phyloP scores from a whole-genome alignment of 2,797 vertebrate genomes.

The Remorina albescens region DNA sequence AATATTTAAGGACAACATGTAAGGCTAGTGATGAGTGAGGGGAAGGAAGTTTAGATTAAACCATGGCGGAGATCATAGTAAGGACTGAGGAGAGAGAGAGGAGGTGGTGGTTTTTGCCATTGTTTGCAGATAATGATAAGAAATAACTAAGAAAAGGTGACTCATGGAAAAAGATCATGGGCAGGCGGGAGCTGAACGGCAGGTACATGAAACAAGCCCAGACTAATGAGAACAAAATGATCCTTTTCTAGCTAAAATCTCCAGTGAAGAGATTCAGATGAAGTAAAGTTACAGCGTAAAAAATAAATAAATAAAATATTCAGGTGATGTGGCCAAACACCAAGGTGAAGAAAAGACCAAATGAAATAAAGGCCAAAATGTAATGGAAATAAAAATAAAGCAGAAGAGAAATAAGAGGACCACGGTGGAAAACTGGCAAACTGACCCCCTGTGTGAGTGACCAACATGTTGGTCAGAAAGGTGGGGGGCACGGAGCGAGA shows the following conservation, averaged over 20 bases:
- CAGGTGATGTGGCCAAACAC: background rate
- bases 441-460: conserved; percentile 73
- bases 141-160: conserved; percentile 7
- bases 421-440: conserved; percentile 23
- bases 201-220: conserved; percentile 12
- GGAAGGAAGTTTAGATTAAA: conserved; percentile 1
- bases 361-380: background rate
- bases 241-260: background rate
- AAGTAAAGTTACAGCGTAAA: background rate
- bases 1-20: conserved; percentile 1
- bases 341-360: background rate
- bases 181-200: background rate
- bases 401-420: conserved; percentile 11
- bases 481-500: conserved; percentile 52
- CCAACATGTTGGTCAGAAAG: conserved; percentile 63
- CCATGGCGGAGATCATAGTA: conserved; percentile 34
- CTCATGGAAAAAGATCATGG: conserved; percentile 4
- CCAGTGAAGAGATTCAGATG: background rate
- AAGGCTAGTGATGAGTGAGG: background rate
- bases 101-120: too few relatives aligned
- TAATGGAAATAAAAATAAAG: conserved; percentile 14
- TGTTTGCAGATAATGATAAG: background rate
- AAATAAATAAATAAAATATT: background rate
- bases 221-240: conserved; percentile 12
- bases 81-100: conserved; percentile 39